Evolutionary conservation across 2,888 invertebrate species (phyloP).

Genomic region (Serripes groenlandicus): DNA sequence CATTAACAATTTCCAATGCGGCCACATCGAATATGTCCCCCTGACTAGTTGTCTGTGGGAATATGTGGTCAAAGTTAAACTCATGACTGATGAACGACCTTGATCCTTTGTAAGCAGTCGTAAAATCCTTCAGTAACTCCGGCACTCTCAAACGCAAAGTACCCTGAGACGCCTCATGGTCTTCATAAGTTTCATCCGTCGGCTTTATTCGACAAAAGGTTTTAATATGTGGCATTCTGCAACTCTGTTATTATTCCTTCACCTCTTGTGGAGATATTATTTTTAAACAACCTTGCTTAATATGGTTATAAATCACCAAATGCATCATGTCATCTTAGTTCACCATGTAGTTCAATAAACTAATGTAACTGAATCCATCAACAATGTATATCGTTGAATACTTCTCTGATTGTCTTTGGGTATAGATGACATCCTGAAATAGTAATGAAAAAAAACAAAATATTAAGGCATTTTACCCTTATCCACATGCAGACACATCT

Average conservation of each 20-base stretch:
- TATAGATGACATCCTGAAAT: too few species aligned
- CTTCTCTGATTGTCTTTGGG: too few species aligned
- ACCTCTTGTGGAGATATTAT: too few species aligned
- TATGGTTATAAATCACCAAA: too few species aligned
- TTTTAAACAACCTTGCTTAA: too few species aligned
- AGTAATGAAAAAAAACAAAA: too few species aligned
- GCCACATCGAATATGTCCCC: constrained; percentile 81
- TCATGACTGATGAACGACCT: constrained; percentile 78
- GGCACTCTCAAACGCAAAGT: constrained; percentile 75
- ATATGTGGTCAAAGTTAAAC: constrained; percentile 81
- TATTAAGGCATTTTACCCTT: too few species aligned
- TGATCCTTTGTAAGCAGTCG: constrained; percentile 52
- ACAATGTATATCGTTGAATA: too few species aligned
- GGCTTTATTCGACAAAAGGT: constrained; percentile 83
- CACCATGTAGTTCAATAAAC: too few species aligned
- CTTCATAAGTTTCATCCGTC: constrained; percentile 74
- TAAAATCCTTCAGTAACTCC: constrained; percentile 74
- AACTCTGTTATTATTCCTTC: neutral
- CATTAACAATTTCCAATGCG: constrained; percentile 81
- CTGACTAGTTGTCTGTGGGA: constrained; percentile 75
- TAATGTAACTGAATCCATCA: too few species aligned
- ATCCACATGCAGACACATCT: too few species aligned
- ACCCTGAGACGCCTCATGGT: constrained; percentile 73
- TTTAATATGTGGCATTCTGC: constrained; percentile 81
- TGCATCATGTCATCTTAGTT: too few species aligned